Conservation (phyloP, 2,888 invertebrate species). For the Therioaphis trifolii region DNA sequence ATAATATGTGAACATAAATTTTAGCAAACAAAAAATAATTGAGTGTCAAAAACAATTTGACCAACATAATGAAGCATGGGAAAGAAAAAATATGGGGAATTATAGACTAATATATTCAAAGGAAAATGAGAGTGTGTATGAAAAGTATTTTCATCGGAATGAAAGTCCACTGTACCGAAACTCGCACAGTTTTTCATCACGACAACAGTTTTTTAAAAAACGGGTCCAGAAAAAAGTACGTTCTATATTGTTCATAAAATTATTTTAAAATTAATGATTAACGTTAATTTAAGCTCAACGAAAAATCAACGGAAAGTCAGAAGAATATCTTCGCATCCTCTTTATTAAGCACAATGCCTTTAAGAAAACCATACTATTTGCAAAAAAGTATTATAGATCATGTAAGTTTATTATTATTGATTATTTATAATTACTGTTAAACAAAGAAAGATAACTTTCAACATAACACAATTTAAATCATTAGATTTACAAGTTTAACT, state of each 20-base stretch:
- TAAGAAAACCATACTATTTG: too few relatives aligned
- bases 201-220: neutral
- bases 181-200: neutral
- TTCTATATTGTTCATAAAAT: neutral
- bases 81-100: conserved; percentile 55
- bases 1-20: neutral
- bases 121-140: conserved; percentile 6
- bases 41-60: neutral
- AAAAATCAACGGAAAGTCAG: neutral
- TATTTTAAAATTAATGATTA: neutral
- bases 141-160: conserved; percentile 34
- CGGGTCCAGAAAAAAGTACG: neutral
- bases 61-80: conserved; percentile 15
- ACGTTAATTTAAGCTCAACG: neutral
- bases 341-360: neutral
- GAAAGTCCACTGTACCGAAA: conserved; percentile 24
- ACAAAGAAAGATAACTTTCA: too few relatives aligned
- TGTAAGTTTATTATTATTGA: too few relatives aligned
- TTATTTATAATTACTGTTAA: too few relatives aligned
- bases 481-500: too few relatives aligned
- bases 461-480: too few relatives aligned
- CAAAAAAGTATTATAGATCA: too few relatives aligned
- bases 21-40: conserved; percentile 15
- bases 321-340: neutral
- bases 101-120: conserved; percentile 50